Evolutionary conservation across 2,113 vertebrate species (phyloP), one percentile per base, ranked within the genome.

Genomic region (Oxyura jamaicensis): DNA sequence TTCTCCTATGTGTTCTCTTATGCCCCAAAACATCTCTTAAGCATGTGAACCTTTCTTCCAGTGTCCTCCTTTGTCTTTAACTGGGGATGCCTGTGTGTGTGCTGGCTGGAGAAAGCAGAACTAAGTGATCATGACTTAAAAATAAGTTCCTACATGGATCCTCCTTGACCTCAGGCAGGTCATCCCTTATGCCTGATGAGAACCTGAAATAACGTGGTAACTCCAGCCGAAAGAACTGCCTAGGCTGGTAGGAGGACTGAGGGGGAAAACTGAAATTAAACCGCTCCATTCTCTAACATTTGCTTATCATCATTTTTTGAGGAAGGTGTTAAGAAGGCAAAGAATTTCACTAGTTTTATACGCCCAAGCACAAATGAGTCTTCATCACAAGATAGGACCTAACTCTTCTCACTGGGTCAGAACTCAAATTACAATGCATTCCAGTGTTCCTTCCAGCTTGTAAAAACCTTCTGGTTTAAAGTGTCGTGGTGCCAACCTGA

Each of bases 41-140:
- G 18, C 4, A 13, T 13, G 8, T 50, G 29, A 53, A n/a, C 60
- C 62, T 75, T 8, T 22, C 48, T 41, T 58, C 10, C 48, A 66
- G 78, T 9, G 23, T 17, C 18, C 31, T 78, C 46, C 52, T 62
- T n/a, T 4, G n/a, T 22, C 56, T 21, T 0, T 3, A 21, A 42
- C 12, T 8, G 60, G 18, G 31, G 19, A 29, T 6, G 12, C 6
- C 59, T 52, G 9, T 7, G 39, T 42, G 68, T 12, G 23, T 7
- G 58, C 39, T 26, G 36, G 39, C 68, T 36, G 46, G 15, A 85
- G 19, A 68, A 44, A 65, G 35, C 52, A 73, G 67, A 26, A 42
- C 67, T 28, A 8, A 42, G 31, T 2, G 53, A 19, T 22, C 0
- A 0, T 48, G 58, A 36, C 2, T 50, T 12, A 2, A 48, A 42